Evolutionary conservation across 1,140 invertebrate genomes (phyloP).

Genomic region (Gyrodactylus salaris): DNA sequence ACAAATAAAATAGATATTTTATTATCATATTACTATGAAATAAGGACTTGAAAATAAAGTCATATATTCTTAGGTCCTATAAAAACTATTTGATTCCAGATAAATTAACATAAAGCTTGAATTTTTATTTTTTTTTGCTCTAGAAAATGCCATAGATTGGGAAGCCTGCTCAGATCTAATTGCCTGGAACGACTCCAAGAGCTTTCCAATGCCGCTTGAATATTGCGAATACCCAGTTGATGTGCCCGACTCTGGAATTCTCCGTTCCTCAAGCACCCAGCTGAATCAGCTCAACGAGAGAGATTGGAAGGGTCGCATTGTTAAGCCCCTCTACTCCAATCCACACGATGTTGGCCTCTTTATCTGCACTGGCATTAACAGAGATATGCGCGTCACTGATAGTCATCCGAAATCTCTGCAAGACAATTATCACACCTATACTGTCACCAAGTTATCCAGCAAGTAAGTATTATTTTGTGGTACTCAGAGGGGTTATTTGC

Average conservation of each 20-base stretch:
- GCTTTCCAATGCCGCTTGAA: neutral
- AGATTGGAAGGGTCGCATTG: neutral
- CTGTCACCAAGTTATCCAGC: too few relatives aligned
- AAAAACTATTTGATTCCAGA: too few relatives aligned
- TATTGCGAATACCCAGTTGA: neutral
- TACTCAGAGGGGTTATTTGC: too few relatives aligned
- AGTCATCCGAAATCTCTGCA: neutral
- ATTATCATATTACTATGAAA: too few relatives aligned
- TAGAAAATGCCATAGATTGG: neutral
- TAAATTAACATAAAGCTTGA: too few relatives aligned
- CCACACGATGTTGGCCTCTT: neutral
- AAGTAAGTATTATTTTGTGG: too few relatives aligned
- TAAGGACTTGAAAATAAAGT: too few relatives aligned
- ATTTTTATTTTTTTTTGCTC: neutral
- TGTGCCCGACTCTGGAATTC: neutral
- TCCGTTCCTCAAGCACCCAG: neutral
- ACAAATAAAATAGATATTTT: too few relatives aligned
- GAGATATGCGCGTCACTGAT: neutral
- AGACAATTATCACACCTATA: too few relatives aligned
- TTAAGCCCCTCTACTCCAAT: neutral
- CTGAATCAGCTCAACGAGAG: neutral
- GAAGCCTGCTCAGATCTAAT: neutral
- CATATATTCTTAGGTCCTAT: too few relatives aligned
- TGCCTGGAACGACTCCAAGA: neutral
- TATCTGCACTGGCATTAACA: neutral